These are phyloP conservation scores for Chaetophractus vellerosus DNA, from an alignment of 2,797 vertebrate genomes.

Conservation along the genomic window DNA sequence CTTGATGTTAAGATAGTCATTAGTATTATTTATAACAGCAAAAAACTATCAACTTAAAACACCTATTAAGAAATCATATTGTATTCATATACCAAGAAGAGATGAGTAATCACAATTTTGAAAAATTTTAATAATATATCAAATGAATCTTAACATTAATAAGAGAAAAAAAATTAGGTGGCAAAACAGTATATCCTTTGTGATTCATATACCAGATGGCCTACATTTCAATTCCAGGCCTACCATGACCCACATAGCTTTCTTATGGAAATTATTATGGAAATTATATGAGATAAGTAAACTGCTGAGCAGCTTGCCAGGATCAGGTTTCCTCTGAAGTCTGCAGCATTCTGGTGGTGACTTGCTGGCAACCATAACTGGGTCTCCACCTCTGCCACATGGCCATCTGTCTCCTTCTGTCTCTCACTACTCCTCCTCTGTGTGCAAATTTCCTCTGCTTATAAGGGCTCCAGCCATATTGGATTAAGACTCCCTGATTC, in stretches of 20 bases:
- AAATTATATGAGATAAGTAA: slow-evolving; percentile 22
- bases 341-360: no score
- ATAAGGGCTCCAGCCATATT: no score
- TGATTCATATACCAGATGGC: background rate
- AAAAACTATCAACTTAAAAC: background rate
- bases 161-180: background rate
- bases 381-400: no score
- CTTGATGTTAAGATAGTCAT: background rate
- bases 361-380: no score
- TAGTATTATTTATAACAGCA: background rate
- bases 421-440: no score
- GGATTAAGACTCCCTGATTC: no score
- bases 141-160: background rate
- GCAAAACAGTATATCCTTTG: background rate
- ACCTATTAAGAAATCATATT: background rate
- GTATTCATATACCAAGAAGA: background rate
- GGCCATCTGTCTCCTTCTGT: no score
- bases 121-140: background rate
- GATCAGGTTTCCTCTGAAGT: no score
- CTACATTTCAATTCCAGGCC: background rate
- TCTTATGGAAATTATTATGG: background rate
- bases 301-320: background rate
- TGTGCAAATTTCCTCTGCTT: no score
- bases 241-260: background rate
- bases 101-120: background rate